phyloP scores from a whole-genome alignment of 1,140 invertebrate species.

The Panonychus citri region DNA sequence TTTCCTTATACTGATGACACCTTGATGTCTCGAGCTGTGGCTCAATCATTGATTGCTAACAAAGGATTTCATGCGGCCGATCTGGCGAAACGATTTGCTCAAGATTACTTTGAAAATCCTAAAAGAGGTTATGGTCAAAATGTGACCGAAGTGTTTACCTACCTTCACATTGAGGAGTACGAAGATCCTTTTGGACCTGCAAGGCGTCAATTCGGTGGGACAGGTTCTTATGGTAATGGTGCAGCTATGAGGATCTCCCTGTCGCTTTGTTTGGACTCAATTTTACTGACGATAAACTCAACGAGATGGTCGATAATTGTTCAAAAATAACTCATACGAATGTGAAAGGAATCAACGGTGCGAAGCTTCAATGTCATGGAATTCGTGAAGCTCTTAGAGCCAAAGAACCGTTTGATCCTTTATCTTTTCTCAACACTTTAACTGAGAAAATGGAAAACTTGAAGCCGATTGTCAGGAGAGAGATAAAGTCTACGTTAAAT shows the following conservation, averaged over 20 bases:
- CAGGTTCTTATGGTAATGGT: conserved; percentile 51
- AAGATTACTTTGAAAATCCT: conserved; percentile 37
- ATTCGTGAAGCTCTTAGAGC: conserved; percentile 18
- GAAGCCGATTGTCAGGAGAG: conserved; percentile 25
- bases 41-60: conserved; percentile 35
- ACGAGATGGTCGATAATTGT: conserved; percentile 21
- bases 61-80: conserved; percentile 23
- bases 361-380: conserved; percentile 33
- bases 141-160: conserved; percentile 37
- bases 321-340: conserved; percentile 44
- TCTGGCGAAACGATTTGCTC: conserved; percentile 32
- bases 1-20: conserved; percentile 50
- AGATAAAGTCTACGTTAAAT: conserved; percentile 21
- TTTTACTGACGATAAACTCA: conserved; percentile 14
- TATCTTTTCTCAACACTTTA: conserved; percentile 22
- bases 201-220: conserved; percentile 39
- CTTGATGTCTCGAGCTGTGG: conserved; percentile 42
- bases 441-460: conserved; percentile 33
- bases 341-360: conserved; percentile 37
- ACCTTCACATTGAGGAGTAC: conserved; percentile 31
- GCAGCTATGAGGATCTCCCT: conserved; percentile 48
- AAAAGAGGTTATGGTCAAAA: conserved; percentile 38
- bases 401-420: conserved; percentile 9
- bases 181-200: conserved; percentile 38
- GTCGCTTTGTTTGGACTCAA: conserved; percentile 35